Evolutionary conservation across 2,113 vertebrate genomes (phyloP), one percentile per base, ranked within the genome.

Genomic region (Sphaerodactylus townsendi): DNA sequence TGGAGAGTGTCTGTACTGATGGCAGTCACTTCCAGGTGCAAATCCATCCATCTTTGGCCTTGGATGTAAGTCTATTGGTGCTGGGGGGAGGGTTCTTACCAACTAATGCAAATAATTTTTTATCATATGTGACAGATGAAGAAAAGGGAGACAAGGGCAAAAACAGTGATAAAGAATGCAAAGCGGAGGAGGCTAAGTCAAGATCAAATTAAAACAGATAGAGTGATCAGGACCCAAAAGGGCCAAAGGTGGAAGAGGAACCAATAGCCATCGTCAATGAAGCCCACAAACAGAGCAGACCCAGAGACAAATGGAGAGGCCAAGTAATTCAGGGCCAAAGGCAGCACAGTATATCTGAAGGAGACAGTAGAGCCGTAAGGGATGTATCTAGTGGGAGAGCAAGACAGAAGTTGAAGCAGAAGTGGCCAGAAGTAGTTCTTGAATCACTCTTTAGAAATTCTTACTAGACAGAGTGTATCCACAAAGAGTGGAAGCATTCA

Each of bases 381-480:
- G 53, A n/a, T 44, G 41, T 13, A 65, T 30, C 83, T 39, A 39
- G 79, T 37, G n/a, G n/a, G 62, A 88, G 50, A 44, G 21, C 39
- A 62, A 80, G 13, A 3, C 66, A 48, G 75, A 79, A 33, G 7
- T 11, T 71, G 83, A 76, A 71, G 35, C 68, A 48, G 68, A 78
- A 64, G 73, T 48, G 6, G 71, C 17, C n/a, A 84, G n/a, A n/a
- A n/a, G n/a, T n/a, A n/a, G 62, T 73, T 82, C 21, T n/a, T n/a
- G 73, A 82, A 11, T 50, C 37, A 70, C 0, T 50, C 65, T 83
- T 90, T 85, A n/a, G 84, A 96, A 90, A 93, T 99, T 89, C 81
- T 97, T 39, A 92, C 98, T 86, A 96, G 96, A 73, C 98, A 98
- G 93, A 96, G 93, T 88, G n/a, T 97, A 97, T 88, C 97, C 97